Evolutionary conservation across 2,113 vertebrate genomes (phyloP).

Genomic region (Leptocoma aspasia): DNA sequence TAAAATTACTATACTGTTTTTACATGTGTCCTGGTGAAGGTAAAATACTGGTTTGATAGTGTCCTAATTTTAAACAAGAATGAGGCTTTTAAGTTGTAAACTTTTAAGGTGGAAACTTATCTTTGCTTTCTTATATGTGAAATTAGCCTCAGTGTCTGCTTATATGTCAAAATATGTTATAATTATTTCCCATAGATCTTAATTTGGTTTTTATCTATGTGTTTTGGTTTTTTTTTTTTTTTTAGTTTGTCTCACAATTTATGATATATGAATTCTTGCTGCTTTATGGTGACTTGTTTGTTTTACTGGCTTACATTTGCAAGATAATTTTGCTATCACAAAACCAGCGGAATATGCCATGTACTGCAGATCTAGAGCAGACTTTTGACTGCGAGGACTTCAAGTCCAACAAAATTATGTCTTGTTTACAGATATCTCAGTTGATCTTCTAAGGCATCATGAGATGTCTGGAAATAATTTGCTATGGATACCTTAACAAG

Average conservation of each 20-base stretch:
- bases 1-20: not conserved
- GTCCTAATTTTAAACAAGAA: not conserved
- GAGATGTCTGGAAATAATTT: not conserved
- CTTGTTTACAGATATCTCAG: not conserved
- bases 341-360: not conserved
- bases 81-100: not conserved
- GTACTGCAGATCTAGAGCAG: not conserved
- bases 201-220: not conserved
- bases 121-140: not conserved
- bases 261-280: not conserved
- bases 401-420: not conserved
- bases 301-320: not conserved
- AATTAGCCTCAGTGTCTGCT: not conserved
- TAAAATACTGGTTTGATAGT: not conserved
- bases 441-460: not conserved
- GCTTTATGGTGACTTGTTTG: not conserved
- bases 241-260: not conserved
- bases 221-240: accelerated
- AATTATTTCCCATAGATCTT: not conserved
- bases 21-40: not conserved
- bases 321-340: not conserved
- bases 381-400: not conserved
- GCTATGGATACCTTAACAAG: not conserved
- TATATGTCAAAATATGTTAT: not conserved
- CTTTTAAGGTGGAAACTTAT: not conserved